Conservation (phyloP, 2,888 invertebrate genomes). For the Lithophane leautieri region DNA sequence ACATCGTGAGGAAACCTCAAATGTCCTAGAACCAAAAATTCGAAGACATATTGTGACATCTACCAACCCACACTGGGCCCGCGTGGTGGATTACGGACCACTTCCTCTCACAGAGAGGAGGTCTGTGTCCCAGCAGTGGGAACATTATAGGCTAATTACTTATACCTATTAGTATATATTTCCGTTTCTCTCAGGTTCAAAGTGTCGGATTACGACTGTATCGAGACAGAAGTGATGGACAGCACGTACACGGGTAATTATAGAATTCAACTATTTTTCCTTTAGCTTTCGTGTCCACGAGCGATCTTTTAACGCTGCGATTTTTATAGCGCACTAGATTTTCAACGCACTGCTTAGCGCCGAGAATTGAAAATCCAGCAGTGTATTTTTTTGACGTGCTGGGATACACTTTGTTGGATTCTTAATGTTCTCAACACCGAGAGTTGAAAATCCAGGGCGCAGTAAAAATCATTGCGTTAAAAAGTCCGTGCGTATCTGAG, state of each 20-base stretch:
- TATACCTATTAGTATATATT: not conserved
- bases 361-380: not conserved
- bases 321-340: not conserved
- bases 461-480: not conserved
- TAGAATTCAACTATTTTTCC: not conserved
- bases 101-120: no score
- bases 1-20: no score
- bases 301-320: no score
- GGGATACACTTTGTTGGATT: no score
- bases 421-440: no score
- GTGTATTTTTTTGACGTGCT: not conserved
- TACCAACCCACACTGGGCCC: no score
- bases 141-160: no score
- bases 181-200: conserved; percentile 68
- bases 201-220: conserved; percentile 83
- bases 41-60: no score
- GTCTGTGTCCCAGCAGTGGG: no score
- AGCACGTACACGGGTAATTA: conserved; percentile 77
- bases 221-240: conserved; percentile 85
- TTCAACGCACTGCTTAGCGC: not conserved
- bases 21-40: no score
- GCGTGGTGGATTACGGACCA: no score
- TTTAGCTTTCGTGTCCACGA: not conserved
- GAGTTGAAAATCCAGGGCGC: not conserved
- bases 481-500: no score